Percentiles rank a stretch among this genome's conserved stretches.
These are phyloP conservation scores for Cyprinella venusta DNA, from an alignment of 2,797 vertebrate species.

Conservation along the genomic window DNA sequence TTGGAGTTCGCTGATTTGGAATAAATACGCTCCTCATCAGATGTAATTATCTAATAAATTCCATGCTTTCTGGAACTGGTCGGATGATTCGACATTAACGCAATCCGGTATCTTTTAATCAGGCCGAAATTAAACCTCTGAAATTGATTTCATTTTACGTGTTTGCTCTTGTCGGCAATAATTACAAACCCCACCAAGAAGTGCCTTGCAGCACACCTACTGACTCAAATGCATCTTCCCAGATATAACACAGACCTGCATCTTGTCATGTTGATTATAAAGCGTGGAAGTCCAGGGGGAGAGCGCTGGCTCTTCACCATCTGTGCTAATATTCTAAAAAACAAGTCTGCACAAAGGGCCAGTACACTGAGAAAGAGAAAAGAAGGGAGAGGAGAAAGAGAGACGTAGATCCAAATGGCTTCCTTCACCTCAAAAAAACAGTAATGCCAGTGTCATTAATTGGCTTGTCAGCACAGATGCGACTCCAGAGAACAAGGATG, in stretches of 20 bases:
- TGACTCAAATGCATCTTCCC: conserved; percentile 77
- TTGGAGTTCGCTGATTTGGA: conserved; percentile 36
- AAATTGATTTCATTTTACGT: conserved; percentile 81
- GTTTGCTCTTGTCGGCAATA: conserved; percentile 82
- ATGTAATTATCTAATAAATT: conserved; percentile 69
- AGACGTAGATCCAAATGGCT: conserved; percentile 63
- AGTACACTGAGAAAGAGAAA: conserved; percentile 28
- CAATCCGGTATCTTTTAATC: conserved; percentile 71
- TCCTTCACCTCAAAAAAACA: conserved; percentile 65
- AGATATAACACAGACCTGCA: conserved; percentile 72
- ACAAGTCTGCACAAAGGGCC: conserved; percentile 70
- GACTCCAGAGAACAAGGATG: conserved; percentile 1
- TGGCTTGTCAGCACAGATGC: conserved; percentile 64
- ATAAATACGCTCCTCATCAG: conserved; percentile 60
- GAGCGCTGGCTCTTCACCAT: conserved; percentile 77
- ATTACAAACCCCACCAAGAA: conserved; percentile 78
- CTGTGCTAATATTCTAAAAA: conserved; percentile 75
- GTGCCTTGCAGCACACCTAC: conserved; percentile 73
- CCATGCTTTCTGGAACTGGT: conserved; percentile 59
- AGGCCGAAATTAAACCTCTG: conserved; percentile 77
- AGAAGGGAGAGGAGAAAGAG: conserved; percentile 14
- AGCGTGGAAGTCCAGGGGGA: conserved; percentile 75
- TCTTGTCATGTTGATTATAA: conserved; percentile 79
- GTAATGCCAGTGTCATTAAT: conserved; percentile 68
- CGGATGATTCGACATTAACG: conserved; percentile 61